These are phyloP conservation scores for Dendrolimus punctatus DNA, from an alignment of 1,140 invertebrate species.

Conservation along the genomic window DNA sequence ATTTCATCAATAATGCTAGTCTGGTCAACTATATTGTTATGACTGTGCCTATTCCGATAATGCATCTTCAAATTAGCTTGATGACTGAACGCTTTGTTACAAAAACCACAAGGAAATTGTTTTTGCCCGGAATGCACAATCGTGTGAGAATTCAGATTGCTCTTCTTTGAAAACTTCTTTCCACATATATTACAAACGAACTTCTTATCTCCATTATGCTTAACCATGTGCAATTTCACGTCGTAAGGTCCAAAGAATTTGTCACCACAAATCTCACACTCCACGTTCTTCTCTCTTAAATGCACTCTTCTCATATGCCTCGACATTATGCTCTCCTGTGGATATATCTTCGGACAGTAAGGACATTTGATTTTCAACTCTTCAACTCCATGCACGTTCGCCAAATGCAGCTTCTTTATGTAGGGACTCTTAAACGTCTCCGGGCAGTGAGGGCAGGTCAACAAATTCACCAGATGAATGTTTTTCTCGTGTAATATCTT, in stretches of 20 bases:
- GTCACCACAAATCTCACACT: conserved; percentile 71
- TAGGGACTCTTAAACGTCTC: conserved; percentile 59
- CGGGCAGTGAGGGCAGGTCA: conserved; percentile 47
- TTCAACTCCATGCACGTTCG: conserved; percentile 54
- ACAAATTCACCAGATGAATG: conserved; percentile 46
- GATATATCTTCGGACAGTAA: conserved; percentile 51
- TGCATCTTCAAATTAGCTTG: conserved; percentile 46
- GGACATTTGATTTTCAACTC: conserved; percentile 58
- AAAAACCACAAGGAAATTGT: conserved; percentile 66
- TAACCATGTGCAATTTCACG: conserved; percentile 79
- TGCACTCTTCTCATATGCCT: conserved; percentile 58
- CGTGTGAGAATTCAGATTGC: conserved; percentile 72
- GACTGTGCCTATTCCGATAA: conserved; percentile 33
- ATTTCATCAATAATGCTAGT: conserved; percentile 23
- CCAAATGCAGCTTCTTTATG: conserved; percentile 54
- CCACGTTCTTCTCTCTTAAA: conserved; percentile 54
- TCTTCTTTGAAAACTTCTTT: conserved; percentile 74
- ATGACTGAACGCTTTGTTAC: conserved; percentile 68
- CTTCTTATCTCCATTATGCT: conserved; percentile 78
- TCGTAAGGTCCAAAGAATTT: conserved; percentile 81
- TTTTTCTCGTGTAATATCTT: conserved; percentile 57
- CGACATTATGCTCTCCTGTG: conserved; percentile 59
- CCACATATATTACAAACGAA: conserved; percentile 74
- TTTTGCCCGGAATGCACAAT: conserved; percentile 73
- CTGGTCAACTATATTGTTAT: conserved; percentile 11